A percentile compares a stretch with the other conserved stretches of the same genome.
These are phyloP conservation scores for Crambe crambe DNA, from an alignment of 37 sponge, comb jelly and placozoan species.

Conservation along the genomic window DNA sequence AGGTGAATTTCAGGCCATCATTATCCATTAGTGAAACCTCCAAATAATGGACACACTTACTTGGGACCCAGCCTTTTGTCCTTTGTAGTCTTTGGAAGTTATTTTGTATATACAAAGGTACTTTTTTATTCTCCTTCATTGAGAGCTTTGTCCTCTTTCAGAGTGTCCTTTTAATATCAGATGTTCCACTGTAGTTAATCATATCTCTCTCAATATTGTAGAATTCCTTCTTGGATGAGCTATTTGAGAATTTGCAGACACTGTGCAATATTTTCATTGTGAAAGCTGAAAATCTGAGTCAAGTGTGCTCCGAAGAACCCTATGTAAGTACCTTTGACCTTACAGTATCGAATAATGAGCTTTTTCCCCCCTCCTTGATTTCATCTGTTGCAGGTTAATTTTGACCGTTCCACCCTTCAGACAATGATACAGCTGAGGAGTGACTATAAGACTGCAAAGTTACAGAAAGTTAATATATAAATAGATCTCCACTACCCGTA, in stretches of 20 bases:
- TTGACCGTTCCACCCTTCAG: constrained; percentile 63
- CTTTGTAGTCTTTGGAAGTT: neutral
- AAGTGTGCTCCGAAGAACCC: constrained; percentile 80
- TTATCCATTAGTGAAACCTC: neutral
- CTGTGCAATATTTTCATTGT: constrained; percentile 79
- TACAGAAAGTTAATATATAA: constrained; percentile 20
- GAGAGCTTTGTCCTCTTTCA: no score
- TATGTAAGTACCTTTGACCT: constrained; percentile 32
- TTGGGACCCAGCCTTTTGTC: no score
- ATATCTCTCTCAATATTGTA: constrained; percentile 1
- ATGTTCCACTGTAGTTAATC: neutral
- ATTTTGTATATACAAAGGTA: neutral
- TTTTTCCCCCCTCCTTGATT: neutral
- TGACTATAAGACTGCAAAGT: constrained; percentile 72
- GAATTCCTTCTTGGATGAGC: constrained; percentile 65
- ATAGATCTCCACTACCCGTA: no score
- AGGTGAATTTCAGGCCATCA: constrained; percentile 35
- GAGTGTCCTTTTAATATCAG: neutral
- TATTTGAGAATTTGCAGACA: constrained; percentile 72
- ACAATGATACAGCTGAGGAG: constrained; percentile 64
- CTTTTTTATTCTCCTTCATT: neutral
- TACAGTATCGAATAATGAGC: neutral
- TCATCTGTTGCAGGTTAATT: constrained; percentile 36
- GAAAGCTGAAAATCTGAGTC: constrained; percentile 56
- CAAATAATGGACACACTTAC: no score